Evolutionary conservation across 2,113 vertebrate species (phyloP).

Genomic region (Grallaria varia): DNA sequence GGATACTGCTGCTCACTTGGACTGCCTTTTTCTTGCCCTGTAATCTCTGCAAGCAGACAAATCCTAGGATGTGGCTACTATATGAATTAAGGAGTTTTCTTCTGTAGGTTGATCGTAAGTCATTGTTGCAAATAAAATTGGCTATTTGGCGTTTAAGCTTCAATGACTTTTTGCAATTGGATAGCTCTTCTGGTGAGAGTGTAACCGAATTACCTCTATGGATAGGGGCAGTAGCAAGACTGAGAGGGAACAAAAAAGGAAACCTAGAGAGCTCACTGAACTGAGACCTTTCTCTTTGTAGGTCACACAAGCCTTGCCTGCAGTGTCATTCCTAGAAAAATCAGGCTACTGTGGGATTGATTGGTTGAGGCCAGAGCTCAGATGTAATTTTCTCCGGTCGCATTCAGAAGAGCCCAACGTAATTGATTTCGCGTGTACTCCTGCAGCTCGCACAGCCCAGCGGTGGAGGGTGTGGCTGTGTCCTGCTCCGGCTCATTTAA

Average conservation of each 20-base stretch:
- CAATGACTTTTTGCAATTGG: neutral
- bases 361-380: constrained; percentile 39
- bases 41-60: neutral
- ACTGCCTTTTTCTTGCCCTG: neutral
- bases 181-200: neutral
- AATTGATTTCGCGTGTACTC: neutral
- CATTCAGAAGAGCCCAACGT: constrained; percentile 13
- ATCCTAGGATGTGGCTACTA: neutral
- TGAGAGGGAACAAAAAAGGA: neutral
- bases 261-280: neutral
- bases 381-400: constrained; percentile 46
- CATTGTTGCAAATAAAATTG: neutral
- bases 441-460: neutral
- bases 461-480: neutral
- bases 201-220: neutral
- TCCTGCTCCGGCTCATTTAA: constrained; percentile 26
- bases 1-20: neutral
- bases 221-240: neutral
- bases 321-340: constrained; percentile 60
- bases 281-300: constrained; percentile 27
- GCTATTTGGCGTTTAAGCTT: neutral
- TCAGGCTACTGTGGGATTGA: constrained; percentile 50
- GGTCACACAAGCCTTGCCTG: constrained; percentile 30
- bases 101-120: neutral
- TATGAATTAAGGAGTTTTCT: neutral